Evolutionary conservation across 2,797 vertebrate species (phyloP).

Genomic region (Monodelphis domestica): DNA sequence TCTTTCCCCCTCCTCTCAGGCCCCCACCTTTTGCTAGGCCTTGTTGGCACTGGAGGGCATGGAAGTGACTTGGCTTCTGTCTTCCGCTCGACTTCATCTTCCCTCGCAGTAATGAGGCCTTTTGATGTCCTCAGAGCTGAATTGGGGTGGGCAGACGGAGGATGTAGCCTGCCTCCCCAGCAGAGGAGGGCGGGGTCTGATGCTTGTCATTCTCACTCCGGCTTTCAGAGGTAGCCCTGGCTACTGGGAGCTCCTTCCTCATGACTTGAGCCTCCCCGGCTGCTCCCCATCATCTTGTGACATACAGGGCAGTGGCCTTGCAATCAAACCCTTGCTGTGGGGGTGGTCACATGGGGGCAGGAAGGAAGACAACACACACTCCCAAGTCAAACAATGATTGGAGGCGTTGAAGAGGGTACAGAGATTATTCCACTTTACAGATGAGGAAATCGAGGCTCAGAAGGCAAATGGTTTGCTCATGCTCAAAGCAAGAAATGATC

Average conservation of each 20-base stretch:
- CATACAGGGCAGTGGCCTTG: background rate
- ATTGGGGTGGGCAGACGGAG: conserved; percentile 76
- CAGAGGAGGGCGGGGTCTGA: conserved; percentile 71
- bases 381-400: background rate
- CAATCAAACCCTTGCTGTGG: background rate
- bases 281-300: conserved; percentile 33
- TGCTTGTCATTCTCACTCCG: background rate
- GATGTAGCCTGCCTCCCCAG: conserved; percentile 78
- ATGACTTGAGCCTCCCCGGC: conserved; percentile 60
- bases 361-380: background rate
- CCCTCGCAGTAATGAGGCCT: background rate
- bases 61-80: background rate
- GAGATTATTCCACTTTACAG: background rate
- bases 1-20: background rate
- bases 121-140: conserved; percentile 8
- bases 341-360: background rate
- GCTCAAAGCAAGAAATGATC: background rate
- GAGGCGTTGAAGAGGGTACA: background rate
- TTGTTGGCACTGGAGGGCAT: background rate
- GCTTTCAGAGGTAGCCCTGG: background rate
- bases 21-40: background rate
- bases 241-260: conserved; percentile 45
- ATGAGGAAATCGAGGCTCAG: background rate
- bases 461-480: background rate
- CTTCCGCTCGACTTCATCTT: background rate